Base-by-base conservation (phyloP, 2,888 invertebrate genomes). In the Lycophotia porphyrea region DNA sequence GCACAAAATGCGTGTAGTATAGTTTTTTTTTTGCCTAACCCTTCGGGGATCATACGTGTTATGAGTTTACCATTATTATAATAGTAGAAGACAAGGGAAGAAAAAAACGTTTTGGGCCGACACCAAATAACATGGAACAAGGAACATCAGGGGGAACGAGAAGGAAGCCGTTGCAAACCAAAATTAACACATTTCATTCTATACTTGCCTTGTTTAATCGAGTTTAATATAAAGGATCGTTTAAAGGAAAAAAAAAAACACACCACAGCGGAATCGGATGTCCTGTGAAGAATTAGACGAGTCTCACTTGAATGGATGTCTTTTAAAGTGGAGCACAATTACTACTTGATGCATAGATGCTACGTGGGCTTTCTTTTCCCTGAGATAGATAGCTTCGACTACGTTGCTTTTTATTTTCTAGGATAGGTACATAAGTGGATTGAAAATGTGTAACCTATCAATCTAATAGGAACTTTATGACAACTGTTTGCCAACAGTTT, bases 251-350 rank as follows among this genome's bases (percentile, higher is more conserved):
- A 52, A 74, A 68, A 55, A 55, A 58, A n/a, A 44, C 52, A 74
- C 3, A 31, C 64, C 39, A 69, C 74, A 60, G 74, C n/a, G n/a
- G 44, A 73, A 64, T 18, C 68, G 42, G 21, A 79, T 69, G 71
- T 71, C 67, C 70, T 75, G 71, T 67, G 36, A 5, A 49, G 49
- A 61, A 71, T 66, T 66, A 80, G 55, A 60, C 27, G 49, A 71
- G 44, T 44, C 42, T 44, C 36, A 80, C 61, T 71, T 47, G 60
- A 68, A 80, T 75, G 31, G 67, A 81, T 72, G 72, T 70, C 69
- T 76, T 81, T 66, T 81, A 76, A 76, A 81, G 76, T 69, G 68
- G 69, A 18, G 21, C 52, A 60, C 73, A 74, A 78, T 82, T 78
- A 78, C 67, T 71, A 27, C 64, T 78, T 82, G 82, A 78, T 81